Percentiles rank a stretch among this genome's conserved stretches.
Conservation (phyloP, 2,888 invertebrate species). For the Apamea epomidion region DNA sequence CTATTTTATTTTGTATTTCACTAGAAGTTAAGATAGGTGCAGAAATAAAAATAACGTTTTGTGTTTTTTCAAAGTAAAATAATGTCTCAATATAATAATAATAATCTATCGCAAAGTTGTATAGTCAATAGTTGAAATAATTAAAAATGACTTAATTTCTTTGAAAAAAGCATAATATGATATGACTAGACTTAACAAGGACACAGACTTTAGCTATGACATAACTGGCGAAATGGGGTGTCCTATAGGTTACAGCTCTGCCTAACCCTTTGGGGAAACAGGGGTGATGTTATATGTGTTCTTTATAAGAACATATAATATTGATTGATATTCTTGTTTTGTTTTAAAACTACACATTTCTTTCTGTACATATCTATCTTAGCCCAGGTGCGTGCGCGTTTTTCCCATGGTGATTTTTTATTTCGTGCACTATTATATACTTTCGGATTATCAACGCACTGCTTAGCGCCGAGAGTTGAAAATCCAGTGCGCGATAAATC, state of each 20-base stretch:
- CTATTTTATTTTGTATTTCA: slow-evolving; percentile 15
- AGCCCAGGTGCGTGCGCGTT: not conserved
- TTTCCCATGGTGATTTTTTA: not conserved
- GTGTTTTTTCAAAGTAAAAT: not conserved
- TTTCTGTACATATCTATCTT: slow-evolving; percentile 24
- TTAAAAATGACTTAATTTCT: not conserved
- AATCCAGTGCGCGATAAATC: not conserved
- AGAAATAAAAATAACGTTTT: slow-evolving; percentile 10
- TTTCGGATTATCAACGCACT: not conserved
- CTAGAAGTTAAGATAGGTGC: slow-evolving; percentile 7
- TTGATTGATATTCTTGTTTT: not conserved
- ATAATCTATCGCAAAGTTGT: not conserved
- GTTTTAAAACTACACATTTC: slow-evolving; percentile 10
- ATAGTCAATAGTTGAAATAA: not conserved
- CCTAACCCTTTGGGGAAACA: not conserved
- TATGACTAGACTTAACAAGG: not conserved
- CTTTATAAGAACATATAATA: not conserved
- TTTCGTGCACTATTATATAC: too few species aligned
- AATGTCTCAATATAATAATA: too few species aligned
- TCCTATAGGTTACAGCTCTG: not conserved
- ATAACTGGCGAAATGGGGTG: not conserved
- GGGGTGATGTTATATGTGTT: not conserved
- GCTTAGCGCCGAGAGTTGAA: not conserved
- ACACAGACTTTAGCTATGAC: not conserved
- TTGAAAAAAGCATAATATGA: not conserved